Evolutionary conservation across 2,888 invertebrate genomes (phyloP).

Genomic region (Callosobruchus maculatus): DNA sequence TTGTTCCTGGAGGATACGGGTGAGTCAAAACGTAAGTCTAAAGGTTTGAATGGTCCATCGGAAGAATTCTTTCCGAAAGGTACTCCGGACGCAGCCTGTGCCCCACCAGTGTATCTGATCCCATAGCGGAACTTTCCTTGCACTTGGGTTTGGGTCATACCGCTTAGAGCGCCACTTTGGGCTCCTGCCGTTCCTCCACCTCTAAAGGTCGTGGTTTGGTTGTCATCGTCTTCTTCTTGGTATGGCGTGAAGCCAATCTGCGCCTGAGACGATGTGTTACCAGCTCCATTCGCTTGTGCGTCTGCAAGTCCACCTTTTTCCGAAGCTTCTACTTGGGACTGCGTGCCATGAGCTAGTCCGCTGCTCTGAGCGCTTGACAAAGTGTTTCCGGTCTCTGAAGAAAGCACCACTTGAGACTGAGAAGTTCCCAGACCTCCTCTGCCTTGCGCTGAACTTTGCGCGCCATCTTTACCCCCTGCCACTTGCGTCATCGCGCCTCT

Average conservation of each 20-base stretch:
- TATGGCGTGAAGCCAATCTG: constrained; percentile 83
- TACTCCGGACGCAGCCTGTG: constrained; percentile 76
- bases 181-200: constrained; percentile 78
- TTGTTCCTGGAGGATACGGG: not conserved
- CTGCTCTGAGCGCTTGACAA: constrained; percentile 73
- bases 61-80: constrained; percentile 37
- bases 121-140: constrained; percentile 61
- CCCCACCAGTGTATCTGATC: constrained; percentile 59
- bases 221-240: constrained; percentile 56
- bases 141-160: constrained; percentile 79
- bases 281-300: constrained; percentile 80
- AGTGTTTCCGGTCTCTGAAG: constrained; percentile 72
- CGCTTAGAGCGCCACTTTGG: constrained; percentile 69
- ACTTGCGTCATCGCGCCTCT: constrained; percentile 69
- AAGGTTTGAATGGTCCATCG: constrained; percentile 29
- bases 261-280: constrained; percentile 82
- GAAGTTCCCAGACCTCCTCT: constrained; percentile 70
- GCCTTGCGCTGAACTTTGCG: constrained; percentile 72
- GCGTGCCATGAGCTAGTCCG: constrained; percentile 72
- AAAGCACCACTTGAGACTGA: constrained; percentile 73
- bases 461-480: constrained; percentile 70
- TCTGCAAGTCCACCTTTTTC: constrained; percentile 81
- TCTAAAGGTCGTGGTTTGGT: constrained; percentile 58
- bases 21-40: constrained; percentile 22
- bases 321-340: constrained; percentile 76